These are phyloP conservation scores for Gerosis bhagava DNA, from an alignment of 2,888 invertebrate species.

Conservation along the genomic window DNA sequence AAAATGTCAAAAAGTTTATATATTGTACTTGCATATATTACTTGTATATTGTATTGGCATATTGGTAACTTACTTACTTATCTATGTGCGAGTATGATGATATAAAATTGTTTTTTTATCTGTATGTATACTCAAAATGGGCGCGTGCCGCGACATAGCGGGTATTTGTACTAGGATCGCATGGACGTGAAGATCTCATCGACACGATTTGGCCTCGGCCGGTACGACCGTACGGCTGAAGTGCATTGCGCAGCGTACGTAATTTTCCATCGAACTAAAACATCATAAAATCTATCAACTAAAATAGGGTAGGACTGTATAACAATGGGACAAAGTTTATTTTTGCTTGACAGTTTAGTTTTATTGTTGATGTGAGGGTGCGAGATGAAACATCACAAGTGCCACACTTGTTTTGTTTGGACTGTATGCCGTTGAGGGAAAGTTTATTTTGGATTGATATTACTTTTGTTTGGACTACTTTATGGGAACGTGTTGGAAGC, in stretches of 20 bases:
- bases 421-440: too few species aligned
- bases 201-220: background rate
- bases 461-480: conserved; percentile 26
- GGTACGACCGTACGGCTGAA: background rate
- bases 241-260: conserved; percentile 18
- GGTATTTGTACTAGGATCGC: conserved; percentile 61
- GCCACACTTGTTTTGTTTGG: too few species aligned
- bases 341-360: background rate
- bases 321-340: background rate
- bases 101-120: too few species aligned
- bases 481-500: conserved; percentile 53
- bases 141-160: conserved; percentile 75
- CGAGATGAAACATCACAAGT: too few species aligned
- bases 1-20: too few species aligned
- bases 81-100: too few species aligned
- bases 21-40: too few species aligned
- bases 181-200: conserved; percentile 39
- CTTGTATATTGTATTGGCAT: too few species aligned
- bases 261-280: background rate
- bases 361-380: too few species aligned
- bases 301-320: background rate
- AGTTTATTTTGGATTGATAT: conserved; percentile 34
- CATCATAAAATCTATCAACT: background rate
- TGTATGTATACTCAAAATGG: too few species aligned
- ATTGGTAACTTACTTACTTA: too few species aligned